Conservation (phyloP, 2,888 invertebrate genomes). For the Drosophila formosana region DNA sequence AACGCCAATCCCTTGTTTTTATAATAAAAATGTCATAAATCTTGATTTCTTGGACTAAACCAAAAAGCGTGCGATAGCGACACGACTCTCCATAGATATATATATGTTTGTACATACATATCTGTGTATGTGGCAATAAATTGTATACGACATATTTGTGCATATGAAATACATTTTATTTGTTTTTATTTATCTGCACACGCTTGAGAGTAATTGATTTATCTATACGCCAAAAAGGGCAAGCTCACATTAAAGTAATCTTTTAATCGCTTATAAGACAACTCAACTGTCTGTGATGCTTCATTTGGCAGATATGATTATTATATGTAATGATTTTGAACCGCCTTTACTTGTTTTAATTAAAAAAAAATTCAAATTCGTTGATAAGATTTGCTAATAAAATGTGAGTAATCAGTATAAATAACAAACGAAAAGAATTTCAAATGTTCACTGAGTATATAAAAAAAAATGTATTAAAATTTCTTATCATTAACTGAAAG, state of each 20-base stretch:
- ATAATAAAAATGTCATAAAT: slow-evolving; percentile 82
- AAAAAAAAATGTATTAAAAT: background rate
- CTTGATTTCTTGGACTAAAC: slow-evolving; percentile 77
- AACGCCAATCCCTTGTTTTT: slow-evolving; percentile 69
- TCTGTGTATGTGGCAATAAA: slow-evolving; percentile 59
- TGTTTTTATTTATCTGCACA: slow-evolving; percentile 72
- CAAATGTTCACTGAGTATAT: background rate
- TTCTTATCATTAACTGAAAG: background rate
- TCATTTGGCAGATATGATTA: too few species aligned
- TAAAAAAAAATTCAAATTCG: background rate
- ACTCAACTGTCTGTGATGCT: background rate
- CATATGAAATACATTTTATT: slow-evolving; percentile 74
- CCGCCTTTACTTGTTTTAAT: too few species aligned
- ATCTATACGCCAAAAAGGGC: slow-evolving; percentile 1
- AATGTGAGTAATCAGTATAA: too few species aligned
- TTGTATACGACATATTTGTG: slow-evolving; percentile 60
- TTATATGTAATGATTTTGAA: too few species aligned
- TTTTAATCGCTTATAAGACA: background rate
- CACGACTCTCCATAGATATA: slow-evolving; percentile 19
- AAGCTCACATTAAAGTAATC: background rate
- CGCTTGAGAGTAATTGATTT: slow-evolving; percentile 52
- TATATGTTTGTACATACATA: slow-evolving; percentile 10
- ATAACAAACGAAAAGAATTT: background rate
- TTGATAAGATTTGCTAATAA: background rate
- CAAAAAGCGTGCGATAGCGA: slow-evolving; percentile 70